A percentile compares a stretch with the other conserved stretches of the same genome.
Conservation (phyloP, 1,140 invertebrate genomes). For the Brachionus koreanus region DNA sequence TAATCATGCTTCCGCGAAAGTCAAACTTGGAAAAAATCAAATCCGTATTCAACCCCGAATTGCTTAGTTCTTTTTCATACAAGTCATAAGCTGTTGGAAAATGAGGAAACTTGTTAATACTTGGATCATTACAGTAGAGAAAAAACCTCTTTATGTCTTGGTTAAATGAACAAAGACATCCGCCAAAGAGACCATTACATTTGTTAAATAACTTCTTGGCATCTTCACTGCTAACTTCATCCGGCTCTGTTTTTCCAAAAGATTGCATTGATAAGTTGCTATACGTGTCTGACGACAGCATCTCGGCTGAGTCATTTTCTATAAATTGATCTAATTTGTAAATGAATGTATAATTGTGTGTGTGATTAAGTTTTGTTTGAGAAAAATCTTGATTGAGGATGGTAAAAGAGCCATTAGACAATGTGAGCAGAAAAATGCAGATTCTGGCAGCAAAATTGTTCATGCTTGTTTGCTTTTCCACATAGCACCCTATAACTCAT, state of each 20-base stretch:
- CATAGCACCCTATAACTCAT: background rate
- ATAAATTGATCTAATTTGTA: background rate
- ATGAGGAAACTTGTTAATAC: conserved; percentile 21
- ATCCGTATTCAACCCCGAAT: background rate
- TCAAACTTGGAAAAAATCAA: conserved; percentile 21
- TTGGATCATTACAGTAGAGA: conserved; percentile 34
- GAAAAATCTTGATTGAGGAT: background rate
- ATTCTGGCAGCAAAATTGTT: background rate
- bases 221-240: background rate
- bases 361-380: background rate
- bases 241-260: background rate
- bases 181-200: conserved; percentile 16
- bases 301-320: background rate
- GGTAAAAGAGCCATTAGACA: background rate
- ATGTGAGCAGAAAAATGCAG: background rate
- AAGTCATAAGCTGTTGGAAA: background rate
- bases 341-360: background rate
- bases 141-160: background rate
- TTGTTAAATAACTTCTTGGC: background rate
- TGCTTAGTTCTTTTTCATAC: background rate
- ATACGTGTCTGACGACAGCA: too few species aligned
- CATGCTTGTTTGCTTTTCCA: background rate
- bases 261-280: background rate
- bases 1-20: conserved; percentile 24
- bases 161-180: conserved; percentile 24